Percentiles rank a stretch among this genome's conserved stretches.
These are phyloP conservation scores for Gopherus evgoodei DNA, from an alignment of 2,113 vertebrate genomes.

Conservation along the genomic window DNA sequence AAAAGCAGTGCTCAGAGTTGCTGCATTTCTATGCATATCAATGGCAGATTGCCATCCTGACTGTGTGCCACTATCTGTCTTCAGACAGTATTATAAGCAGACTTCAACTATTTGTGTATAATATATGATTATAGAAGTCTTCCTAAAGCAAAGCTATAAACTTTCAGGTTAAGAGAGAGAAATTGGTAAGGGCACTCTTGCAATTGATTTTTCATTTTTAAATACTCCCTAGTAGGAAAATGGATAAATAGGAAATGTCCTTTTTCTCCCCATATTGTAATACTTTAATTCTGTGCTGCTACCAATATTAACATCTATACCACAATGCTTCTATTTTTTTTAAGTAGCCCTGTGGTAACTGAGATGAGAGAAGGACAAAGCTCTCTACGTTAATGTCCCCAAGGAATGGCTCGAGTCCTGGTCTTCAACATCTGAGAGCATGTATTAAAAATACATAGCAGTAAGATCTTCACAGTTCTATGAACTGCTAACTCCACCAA, in stretches of 20 bases:
- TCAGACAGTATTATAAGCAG: constrained; percentile 6
- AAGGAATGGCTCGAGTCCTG: not conserved
- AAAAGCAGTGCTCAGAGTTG: constrained; percentile 11
- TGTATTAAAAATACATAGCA: not conserved
- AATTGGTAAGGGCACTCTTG: not conserved
- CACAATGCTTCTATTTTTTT: not conserved
- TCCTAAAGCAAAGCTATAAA: constrained; percentile 20
- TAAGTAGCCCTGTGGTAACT: not conserved
- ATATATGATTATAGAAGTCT: constrained; percentile 33
- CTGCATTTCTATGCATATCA: constrained; percentile 28
- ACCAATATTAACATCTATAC: constrained; percentile 24
- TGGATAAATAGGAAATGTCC: not conserved
- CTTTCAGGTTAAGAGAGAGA: constrained; percentile 16
- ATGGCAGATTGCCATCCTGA: constrained; percentile 19
- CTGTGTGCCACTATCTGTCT: constrained; percentile 25
- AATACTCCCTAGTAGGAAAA: not conserved
- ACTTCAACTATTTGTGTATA: not conserved
- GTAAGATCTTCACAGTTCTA: not conserved
- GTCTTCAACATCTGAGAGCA: not conserved
- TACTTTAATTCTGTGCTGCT: not conserved
- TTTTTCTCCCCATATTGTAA: not conserved
- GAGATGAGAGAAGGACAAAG: constrained; percentile 11
- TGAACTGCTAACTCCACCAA: not conserved
- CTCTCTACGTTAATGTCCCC: not conserved
- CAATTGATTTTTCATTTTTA: not conserved